phyloP scores from a whole-genome alignment of 64 coral and sea anemone genomes.

The Stichodactyla mertensii region DNA sequence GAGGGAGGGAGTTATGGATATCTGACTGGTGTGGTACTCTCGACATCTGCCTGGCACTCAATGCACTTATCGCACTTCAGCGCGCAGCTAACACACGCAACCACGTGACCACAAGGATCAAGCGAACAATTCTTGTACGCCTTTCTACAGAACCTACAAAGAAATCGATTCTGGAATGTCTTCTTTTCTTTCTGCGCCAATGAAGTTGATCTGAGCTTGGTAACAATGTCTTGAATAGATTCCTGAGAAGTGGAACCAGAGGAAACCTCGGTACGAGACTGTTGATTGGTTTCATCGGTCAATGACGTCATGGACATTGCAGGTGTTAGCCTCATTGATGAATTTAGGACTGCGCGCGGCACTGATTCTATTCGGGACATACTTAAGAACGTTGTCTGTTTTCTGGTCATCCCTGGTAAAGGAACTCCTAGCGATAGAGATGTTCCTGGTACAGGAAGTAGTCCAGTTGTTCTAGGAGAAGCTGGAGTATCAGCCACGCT shows the following conservation, averaged over 20 bases:
- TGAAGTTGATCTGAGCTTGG: background rate
- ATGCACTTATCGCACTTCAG: slow-evolving; percentile 55
- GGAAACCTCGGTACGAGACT: background rate
- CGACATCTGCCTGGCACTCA: slow-evolving; percentile 57
- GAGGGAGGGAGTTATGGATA: slow-evolving; percentile 6
- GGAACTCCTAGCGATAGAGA: background rate
- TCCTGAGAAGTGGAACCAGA: background rate
- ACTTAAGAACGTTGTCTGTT: background rate
- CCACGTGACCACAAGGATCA: slow-evolving; percentile 86
- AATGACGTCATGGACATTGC: background rate
- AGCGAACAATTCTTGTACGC: slow-evolving; percentile 67
- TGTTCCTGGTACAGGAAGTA: background rate
- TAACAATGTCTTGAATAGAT: background rate
- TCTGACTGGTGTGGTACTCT: slow-evolving; percentile 43
- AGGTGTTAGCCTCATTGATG: background rate
- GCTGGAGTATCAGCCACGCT: background rate
- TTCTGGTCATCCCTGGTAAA: background rate
- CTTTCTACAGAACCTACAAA: slow-evolving; percentile 86
- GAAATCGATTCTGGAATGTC: slow-evolving; percentile 64
- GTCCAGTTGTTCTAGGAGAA: background rate
- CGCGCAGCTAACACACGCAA: slow-evolving; percentile 64
- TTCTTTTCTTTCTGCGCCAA: slow-evolving; percentile 46
- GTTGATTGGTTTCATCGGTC: background rate
- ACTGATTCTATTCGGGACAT: background rate
- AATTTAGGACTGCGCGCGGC: too few species aligned